Base-by-base conservation (phyloP, 1,140 invertebrate genomes). In the Bombus breviceps region DNA sequence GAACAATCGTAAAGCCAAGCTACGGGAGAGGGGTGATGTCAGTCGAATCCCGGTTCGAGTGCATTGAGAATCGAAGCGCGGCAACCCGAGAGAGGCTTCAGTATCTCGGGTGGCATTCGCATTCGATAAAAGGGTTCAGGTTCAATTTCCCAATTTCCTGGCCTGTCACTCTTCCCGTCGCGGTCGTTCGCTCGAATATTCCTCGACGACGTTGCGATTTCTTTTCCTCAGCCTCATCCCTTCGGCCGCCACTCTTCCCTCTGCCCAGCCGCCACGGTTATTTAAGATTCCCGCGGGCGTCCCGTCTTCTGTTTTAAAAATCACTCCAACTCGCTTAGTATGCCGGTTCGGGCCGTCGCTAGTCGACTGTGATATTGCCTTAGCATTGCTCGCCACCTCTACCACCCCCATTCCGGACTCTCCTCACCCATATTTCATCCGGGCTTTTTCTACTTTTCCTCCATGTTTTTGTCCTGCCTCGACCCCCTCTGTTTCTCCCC, bases 101-200 rank as follows among this genome's bases (percentile, higher is more conserved):
- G 86, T 68, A 79, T 85, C 81, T 41, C 39, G 28, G 5, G 2
- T n/a, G 13, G 39, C 13, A n/a, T 28, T 59, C 47, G n/a, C 43
- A 64, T 57, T 86, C 75, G n/a, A 75, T 64, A 81, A 62, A 57
- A 53, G 84, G 90, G 83, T 90, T 90, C 84, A 81, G 88, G 90
- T 92, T 93, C 91, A 93, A 93, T 93, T 93, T 92, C 90, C 92
- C 92, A 93, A 93, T 93, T 93, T 93, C 92, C 87, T 84, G 74
- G 73, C 53, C 87, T 91, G 92, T 92, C 92, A 91, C 88, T 91
- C 88, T 88, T 59, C 76, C 81, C 69, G 57, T 90, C 85, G 82
- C 77, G 78, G 66, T 9, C 75, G 77, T 64, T 90, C 88, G 78
- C 76, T 86, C 72, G 88, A 91, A 92, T 93, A 93, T 93, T 91